phyloP scores from a whole-genome alignment of 2,888 invertebrate species.

The Sympetrum striolatum region DNA sequence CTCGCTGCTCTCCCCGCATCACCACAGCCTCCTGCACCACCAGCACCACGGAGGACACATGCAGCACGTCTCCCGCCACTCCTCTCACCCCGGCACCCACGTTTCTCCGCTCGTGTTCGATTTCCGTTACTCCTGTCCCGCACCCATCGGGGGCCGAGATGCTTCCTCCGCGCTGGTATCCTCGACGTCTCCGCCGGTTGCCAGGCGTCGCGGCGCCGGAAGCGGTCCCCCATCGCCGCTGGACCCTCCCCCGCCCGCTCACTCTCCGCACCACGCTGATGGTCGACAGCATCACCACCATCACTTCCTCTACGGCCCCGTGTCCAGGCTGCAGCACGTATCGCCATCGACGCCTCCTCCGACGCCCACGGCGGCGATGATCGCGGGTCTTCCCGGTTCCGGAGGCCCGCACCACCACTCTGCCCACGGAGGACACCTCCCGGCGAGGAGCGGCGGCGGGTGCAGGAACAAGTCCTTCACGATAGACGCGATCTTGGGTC shows the following conservation, averaged over 20 bases:
- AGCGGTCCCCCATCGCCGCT: not conserved
- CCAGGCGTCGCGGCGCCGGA: not conserved
- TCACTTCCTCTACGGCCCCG: slow-evolving; percentile 34
- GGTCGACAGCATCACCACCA: not conserved
- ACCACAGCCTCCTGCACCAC: slow-evolving; percentile 29
- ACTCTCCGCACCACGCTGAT: not conserved
- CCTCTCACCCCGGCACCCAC: slow-evolving; percentile 6
- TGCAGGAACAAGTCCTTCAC: slow-evolving; percentile 74
- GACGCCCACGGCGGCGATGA: not conserved
- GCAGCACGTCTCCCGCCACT: slow-evolving; percentile 51
- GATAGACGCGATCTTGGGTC: slow-evolving; percentile 85
- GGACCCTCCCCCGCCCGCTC: not conserved
- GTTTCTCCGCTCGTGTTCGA: slow-evolving; percentile 25
- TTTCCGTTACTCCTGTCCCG: slow-evolving; percentile 23
- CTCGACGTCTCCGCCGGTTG: not conserved
- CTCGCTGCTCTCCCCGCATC: slow-evolving; percentile 16
- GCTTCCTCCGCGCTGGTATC: not conserved
- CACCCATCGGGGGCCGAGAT: slow-evolving; percentile 46
- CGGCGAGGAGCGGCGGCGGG: slow-evolving; percentile 59
- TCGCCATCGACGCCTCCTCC: not conserved
- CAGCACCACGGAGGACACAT: slow-evolving; percentile 52
- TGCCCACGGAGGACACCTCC: slow-evolving; percentile 59
- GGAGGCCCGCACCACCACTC: slow-evolving; percentile 56
- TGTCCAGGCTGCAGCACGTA: not conserved
- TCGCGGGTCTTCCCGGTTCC: slow-evolving; percentile 48